A percentile compares a stretch with the other conserved stretches of the same genome.
Evolutionary conservation across 2,113 vertebrate genomes (phyloP).

Genomic region (Dromiciops gliroides): DNA sequence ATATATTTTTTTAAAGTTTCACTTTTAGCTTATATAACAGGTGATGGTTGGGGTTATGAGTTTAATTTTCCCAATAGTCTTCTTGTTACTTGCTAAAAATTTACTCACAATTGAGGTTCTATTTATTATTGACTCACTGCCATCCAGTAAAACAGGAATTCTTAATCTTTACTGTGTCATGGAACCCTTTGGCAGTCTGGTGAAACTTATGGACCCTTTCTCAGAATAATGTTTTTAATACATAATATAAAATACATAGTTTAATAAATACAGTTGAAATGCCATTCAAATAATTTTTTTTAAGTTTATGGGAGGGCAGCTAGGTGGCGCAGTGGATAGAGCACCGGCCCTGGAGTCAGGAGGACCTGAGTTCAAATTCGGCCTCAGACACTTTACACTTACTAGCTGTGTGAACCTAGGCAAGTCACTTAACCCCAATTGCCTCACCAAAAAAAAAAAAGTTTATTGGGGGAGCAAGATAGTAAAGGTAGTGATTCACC

Average conservation of each 20-base stretch:
- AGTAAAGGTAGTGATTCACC: not conserved
- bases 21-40: not conserved
- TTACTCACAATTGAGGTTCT: not conserved
- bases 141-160: not conserved
- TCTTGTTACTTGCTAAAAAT: not conserved
- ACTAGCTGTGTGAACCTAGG: too few relatives aligned
- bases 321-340: too few relatives aligned
- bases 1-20: not conserved
- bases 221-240: not conserved
- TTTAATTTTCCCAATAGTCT: not conserved
- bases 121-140: not conserved
- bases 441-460: too few relatives aligned
- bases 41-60: not conserved
- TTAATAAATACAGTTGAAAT: too few relatives aligned
- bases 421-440: too few relatives aligned
- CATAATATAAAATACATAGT: not conserved
- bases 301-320: too few relatives aligned
- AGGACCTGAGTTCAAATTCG: too few relatives aligned
- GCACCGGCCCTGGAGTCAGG: too few relatives aligned
- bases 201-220: not conserved
- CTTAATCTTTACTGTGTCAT: not conserved
- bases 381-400: too few relatives aligned
- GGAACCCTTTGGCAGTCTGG: not conserved
- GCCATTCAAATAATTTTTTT: too few relatives aligned
- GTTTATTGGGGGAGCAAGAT: not conserved